Evolutionary conservation across 1,140 invertebrate species (phyloP), one percentile per base, ranked within the genome.

Genomic region (Mya arenaria): DNA sequence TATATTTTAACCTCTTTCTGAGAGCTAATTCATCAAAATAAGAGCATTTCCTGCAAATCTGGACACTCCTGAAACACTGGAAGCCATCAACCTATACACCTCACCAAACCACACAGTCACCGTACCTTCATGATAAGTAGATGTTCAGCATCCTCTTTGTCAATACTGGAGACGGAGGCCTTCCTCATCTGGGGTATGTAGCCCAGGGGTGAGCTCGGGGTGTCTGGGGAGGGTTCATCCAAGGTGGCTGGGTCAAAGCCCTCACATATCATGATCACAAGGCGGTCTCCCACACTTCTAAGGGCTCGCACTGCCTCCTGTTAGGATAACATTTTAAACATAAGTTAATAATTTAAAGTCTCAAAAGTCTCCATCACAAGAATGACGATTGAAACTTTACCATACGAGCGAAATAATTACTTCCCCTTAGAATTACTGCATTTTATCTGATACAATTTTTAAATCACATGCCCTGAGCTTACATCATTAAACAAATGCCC

Each of bases 241-340:
- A 83, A 72, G 39, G 74, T 58, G 10, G 72, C 69, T 10, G 90
- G 87, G 83, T 93, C 91, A 60, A 93, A 94, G 4, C 95, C 98
- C 92, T 98, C 97, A 92, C 98, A 99, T 8, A 99, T 96, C 80
- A 98, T 94, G 82, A 99, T 94, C 28, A 87, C 82, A 73, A 99
- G 96, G 79, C 94, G 93, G 88, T 97, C 96, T 19, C 96, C 96
- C 56, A 97, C 96, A 85, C 95, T 96, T 23, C 98, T 95, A 62
- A 99, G 93, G 72, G 96, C 95, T 90, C 97, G 96, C 19, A 99
- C 98, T 39, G 98, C 98, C 93, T 99, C 98, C 88, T n/a, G n/a
- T n/a, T n/a, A n/a, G n/a, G n/a, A n/a, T n/a, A n/a, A n/a, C n/a
- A n/a, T n/a, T n/a, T n/a, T n/a, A n/a, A n/a, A n/a, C n/a, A n/a